Conservation (phyloP, 2,797 vertebrate species). For the Lophius americanus region DNA sequence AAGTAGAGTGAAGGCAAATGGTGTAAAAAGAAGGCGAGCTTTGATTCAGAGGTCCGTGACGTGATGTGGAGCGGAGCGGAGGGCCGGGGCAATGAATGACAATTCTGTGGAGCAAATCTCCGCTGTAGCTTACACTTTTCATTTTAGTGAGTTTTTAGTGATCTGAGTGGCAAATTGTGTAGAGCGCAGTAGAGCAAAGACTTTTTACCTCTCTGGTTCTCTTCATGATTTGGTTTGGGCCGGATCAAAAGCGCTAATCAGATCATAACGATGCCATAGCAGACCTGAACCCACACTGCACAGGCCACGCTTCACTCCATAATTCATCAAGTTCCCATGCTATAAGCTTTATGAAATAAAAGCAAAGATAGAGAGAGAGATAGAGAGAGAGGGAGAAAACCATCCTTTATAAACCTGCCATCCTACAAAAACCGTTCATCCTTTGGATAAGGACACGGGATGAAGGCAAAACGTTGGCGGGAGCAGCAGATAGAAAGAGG, state of each 20-base stretch:
- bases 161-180: conserved; percentile 51
- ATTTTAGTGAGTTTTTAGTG: conserved; percentile 29
- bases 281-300: conserved; percentile 69
- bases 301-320: conserved; percentile 78
- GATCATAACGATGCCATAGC: conserved; percentile 63
- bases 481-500: conserved; percentile 17
- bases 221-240: conserved; percentile 47
- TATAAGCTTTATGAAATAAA: conserved; percentile 51
- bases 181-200: conserved; percentile 43
- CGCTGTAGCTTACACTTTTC: neutral
- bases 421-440: conserved; percentile 50
- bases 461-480: conserved; percentile 27
- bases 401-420: conserved; percentile 39
- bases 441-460: conserved; percentile 49
- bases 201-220: conserved; percentile 32
- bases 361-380: conserved; percentile 21
- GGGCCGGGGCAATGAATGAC: conserved; percentile 3
- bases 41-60: conserved; percentile 28
- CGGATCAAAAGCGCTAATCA: conserved; percentile 72
- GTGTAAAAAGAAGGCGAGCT: conserved; percentile 33
- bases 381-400: conserved; percentile 48
- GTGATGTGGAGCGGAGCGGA: conserved; percentile 12
- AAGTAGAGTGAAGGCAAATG: conserved; percentile 18
- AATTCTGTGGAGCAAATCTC: conserved; percentile 7
- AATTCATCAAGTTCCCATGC: conserved; percentile 74